Conservation (phyloP, 37 sponge, comb jelly and placozoan species). For the Hexactinellida sp. region DNA sequence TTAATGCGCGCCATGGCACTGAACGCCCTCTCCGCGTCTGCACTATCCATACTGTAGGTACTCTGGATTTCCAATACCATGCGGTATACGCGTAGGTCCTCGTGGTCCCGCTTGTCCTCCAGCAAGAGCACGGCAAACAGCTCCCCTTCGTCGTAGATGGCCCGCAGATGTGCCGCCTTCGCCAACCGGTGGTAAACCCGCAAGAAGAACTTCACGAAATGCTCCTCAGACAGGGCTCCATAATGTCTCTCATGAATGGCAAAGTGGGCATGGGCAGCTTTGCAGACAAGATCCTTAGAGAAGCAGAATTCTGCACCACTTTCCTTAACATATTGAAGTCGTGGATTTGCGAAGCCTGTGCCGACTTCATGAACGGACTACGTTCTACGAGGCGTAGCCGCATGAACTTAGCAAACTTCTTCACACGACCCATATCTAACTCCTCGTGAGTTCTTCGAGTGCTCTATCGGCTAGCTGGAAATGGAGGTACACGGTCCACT, state of each 20-base stretch:
- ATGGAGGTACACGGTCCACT: neutral
- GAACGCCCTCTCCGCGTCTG: too few relatives aligned
- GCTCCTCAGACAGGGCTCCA: neutral
- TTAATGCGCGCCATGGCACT: too few relatives aligned
- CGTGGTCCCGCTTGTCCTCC: neutral
- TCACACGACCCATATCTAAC: neutral
- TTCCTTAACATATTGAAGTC: neutral
- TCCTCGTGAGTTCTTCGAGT: neutral
- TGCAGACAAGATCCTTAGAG: neutral
- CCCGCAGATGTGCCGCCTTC: neutral
- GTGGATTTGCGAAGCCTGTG: neutral
- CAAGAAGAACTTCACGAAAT: neutral
- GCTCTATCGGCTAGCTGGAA: neutral
- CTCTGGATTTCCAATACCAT: too few relatives aligned
- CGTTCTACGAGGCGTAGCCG: neutral
- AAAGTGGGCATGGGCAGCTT: neutral
- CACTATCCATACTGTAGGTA: too few relatives aligned
- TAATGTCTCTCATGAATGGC: neutral
- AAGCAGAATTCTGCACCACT: neutral
- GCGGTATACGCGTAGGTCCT: neutral
- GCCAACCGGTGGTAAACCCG: neutral
- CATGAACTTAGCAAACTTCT: neutral
- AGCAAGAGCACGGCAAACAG: neutral
- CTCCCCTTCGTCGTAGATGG: neutral
- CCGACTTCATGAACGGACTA: neutral